Base-by-base conservation (phyloP, 1,140 invertebrate species). In the Macrotrachela quadricornifera region DNA sequence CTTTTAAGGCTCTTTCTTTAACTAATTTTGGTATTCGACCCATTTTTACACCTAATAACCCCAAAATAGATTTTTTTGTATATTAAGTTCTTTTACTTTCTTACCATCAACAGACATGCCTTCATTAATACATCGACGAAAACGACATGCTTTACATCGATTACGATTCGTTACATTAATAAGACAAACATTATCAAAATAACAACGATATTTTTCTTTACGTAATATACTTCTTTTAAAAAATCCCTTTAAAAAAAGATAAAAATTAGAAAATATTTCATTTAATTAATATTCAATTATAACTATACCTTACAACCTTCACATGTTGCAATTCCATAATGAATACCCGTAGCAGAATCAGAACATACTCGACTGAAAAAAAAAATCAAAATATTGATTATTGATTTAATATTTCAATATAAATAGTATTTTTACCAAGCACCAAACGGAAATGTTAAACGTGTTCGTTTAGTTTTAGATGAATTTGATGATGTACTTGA, bases 241-340 rank as follows among this genome's bases (percentile, higher is more conserved):
- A 56, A 57, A 57, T 6, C 57, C 57, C 56, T 57, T 13, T 21
- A 38, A 15, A 42, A 45, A 49, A 30, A 12, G 12, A 41, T 44
- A 9, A 30, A 30, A 30, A 30, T 4, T 30, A 30, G 21, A 30
- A 30, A 4, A 30, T n/a, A n/a, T n/a, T n/a, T n/a, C n/a, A n/a
- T n/a, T n/a, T n/a, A n/a, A n/a, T n/a, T n/a, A n/a, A n/a, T n/a
- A n/a, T n/a, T n/a, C n/a, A n/a, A n/a, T n/a, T n/a, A n/a, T n/a
- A n/a, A 17, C 0, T 40, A 16, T 63, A 75, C 75, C 66, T 77
- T 99, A 75, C 92, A 99, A 52, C 92, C 92, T 71, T 97, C 92
- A 75, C 92, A 97, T 38, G 92, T 96, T 68, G 95, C 95, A 49
- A 96, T 88, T 38, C 91, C 91, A 74, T 97, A 97, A 72, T 99